These are phyloP conservation scores for Sylvia atricapilla DNA, from an alignment of 2,113 vertebrate species.

Conservation along the genomic window DNA sequence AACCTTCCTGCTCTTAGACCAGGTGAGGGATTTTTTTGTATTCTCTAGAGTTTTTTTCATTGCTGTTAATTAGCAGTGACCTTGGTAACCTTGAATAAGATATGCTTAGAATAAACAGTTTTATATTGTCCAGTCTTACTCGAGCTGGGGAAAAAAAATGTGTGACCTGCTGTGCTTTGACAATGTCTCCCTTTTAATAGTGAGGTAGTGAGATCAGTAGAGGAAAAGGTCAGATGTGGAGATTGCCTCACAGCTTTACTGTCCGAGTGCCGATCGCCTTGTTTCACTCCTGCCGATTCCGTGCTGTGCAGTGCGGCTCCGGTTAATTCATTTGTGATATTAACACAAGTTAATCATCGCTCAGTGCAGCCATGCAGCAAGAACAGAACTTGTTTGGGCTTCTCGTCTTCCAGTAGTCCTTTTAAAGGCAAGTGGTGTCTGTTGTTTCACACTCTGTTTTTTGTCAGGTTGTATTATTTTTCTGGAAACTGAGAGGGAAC, in stretches of 20 bases:
- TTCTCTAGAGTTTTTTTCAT: background rate
- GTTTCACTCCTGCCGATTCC: background rate
- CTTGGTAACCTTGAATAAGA: background rate
- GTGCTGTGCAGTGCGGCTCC: background rate
- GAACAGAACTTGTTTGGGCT: background rate
- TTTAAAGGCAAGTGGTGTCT: slow-evolving; percentile 4
- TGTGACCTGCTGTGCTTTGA: background rate
- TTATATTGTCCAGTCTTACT: background rate
- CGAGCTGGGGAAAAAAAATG: accelerated
- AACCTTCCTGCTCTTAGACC: background rate
- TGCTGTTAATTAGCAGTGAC: background rate
- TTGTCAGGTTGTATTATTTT: background rate
- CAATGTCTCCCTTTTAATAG: background rate
- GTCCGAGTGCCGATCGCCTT: background rate
- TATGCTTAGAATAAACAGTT: background rate
- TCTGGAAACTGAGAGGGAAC: background rate
- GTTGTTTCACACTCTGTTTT: background rate
- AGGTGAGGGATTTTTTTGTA: background rate
- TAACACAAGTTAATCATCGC: slow-evolving; percentile 38
- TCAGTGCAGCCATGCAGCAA: background rate
- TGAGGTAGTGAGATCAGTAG: background rate
- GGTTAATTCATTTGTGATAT: slow-evolving; percentile 11
- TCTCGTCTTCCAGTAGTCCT: background rate
- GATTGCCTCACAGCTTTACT: background rate
- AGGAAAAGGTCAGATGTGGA: background rate